phyloP scores from a whole-genome alignment of 2,797 vertebrate species.

The Cheracebus regulus region DNA sequence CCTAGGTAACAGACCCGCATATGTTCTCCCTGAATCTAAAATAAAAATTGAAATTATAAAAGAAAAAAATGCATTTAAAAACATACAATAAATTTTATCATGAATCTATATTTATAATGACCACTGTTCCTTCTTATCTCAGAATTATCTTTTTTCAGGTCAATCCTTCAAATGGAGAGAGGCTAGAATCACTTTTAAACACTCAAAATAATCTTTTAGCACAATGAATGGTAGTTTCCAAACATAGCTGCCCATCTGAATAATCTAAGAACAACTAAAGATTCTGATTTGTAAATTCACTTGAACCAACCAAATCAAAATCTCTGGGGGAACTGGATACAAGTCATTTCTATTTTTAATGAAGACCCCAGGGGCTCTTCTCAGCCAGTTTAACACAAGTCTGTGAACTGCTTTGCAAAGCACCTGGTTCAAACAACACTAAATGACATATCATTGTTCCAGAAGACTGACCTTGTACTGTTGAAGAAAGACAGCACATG shows the following conservation, averaged over 20 bases:
- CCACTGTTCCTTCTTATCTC: neutral
- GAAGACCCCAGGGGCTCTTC: neutral
- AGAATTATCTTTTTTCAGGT: conserved; percentile 22
- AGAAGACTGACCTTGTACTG: neutral
- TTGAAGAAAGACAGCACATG: neutral
- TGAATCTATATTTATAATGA: conserved; percentile 5
- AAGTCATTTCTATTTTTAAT: conserved; percentile 16
- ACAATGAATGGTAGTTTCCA: neutral
- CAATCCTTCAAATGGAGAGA: neutral
- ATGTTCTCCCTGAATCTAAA: neutral
- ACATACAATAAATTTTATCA: neutral
- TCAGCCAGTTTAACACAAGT: neutral
- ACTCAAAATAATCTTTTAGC: neutral
- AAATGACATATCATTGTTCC: neutral
- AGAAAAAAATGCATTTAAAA: neutral
- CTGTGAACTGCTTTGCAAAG: neutral
- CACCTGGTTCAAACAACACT: neutral
- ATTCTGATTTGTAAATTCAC: neutral
- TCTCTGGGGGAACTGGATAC: neutral
- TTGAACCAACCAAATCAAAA: neutral
- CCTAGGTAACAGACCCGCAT: neutral
- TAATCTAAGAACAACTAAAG: neutral
- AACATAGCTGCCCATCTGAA: neutral
- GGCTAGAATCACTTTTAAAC: neutral
- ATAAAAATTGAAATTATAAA: neutral